Base-by-base conservation (phyloP, 2,797 vertebrate genomes). In the Dipus sagitta region DNA sequence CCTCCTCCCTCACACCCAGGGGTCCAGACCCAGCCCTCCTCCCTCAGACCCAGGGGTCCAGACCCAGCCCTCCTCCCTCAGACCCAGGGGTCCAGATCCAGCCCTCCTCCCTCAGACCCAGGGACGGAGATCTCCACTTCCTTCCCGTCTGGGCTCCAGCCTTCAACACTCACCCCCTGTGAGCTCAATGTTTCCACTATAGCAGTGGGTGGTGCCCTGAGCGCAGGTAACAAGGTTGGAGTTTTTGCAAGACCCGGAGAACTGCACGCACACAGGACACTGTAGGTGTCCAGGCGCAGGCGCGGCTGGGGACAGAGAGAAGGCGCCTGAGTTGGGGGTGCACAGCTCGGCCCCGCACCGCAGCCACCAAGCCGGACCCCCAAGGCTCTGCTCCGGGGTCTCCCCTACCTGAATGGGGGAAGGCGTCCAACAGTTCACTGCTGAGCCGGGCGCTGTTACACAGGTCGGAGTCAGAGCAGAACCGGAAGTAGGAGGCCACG, bases 391-490 rank as follows among this genome's bases (percentile, higher is more conserved):
- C 18, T 42, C 32, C 47, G 0, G 0, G 3, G 11, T 32, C 9
- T 32, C 24, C n/a, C 34, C 10, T 93, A 97, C 96, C 94, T 93
- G 79, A 52, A 30, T 0, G 77, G 28, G 62, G 82, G 65, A 96
- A 86, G 34, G 17, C 2, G 7, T 21, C 24, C 42, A 96, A 15
- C 32, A 97, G 86, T 32, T 94, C 32, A 0, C 72, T 89, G 92
- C 28, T 95, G 34, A 1, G 88, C 1, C 0, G 3, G 28, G 92
- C 95, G 0, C 1, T 2, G 28, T 97, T 97, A 88, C 97, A 97
- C 12, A 60, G 1, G 2, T 11, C 0, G 1, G 93, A 92, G 38
- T 47, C 47, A 8, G 88, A 77, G 88, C 97, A 97, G 95, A 95
- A 74, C 1, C 3, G 83, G 21, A 10, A 0, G 1, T 94, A 97